phyloP scores from a whole-genome alignment of 1,140 invertebrate genomes.

The Heliconius hermathena region DNA sequence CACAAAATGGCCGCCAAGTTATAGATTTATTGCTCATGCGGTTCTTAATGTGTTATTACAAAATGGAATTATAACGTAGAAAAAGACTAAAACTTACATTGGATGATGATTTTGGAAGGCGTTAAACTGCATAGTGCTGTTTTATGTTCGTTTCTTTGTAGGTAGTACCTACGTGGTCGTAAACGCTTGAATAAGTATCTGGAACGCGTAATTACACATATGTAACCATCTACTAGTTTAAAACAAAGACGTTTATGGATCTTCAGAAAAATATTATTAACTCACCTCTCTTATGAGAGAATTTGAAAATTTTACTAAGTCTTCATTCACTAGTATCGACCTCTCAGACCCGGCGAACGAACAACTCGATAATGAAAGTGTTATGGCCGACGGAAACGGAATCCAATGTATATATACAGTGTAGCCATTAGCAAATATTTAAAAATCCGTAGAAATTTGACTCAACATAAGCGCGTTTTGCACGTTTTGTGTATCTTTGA shows the following conservation, averaged over 20 bases:
- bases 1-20: conserved; percentile 78
- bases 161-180: conserved; percentile 63
- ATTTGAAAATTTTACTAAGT: conserved; percentile 65
- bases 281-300: conserved; percentile 80
- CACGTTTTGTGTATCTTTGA: too few species aligned
- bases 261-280: conserved; percentile 16
- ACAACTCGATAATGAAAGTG: conserved; percentile 82
- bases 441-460: background rate
- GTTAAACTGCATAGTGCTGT: conserved; percentile 80
- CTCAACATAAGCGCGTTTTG: background rate
- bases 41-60: background rate
- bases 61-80: background rate
- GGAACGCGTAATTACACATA: conserved; percentile 41
- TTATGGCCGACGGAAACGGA: conserved; percentile 60
- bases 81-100: conserved; percentile 64
- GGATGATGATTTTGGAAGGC: conserved; percentile 80
- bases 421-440: conserved; percentile 16
- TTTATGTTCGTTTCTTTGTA: conserved; percentile 46
- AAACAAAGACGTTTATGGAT: background rate
- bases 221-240: background rate
- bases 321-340: conserved; percentile 71
- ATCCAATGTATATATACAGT: background rate
- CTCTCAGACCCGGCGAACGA: conserved; percentile 82
- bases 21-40: conserved; percentile 25
- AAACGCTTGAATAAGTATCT: conserved; percentile 75